These are phyloP conservation scores for Grantiella picta DNA, from an alignment of 2,113 vertebrate species.

Conservation along the genomic window DNA sequence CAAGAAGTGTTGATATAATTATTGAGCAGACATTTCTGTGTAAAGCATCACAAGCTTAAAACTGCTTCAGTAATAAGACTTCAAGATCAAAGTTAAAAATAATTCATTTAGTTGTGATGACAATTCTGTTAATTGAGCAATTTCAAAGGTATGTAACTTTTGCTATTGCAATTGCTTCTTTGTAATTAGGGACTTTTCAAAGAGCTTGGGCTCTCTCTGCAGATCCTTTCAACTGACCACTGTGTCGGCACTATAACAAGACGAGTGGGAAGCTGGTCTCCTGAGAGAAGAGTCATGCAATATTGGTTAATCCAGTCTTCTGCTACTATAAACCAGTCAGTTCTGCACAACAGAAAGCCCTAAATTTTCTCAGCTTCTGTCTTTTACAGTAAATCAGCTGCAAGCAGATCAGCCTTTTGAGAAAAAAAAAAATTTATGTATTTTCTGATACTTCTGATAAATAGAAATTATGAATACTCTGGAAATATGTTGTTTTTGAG, in stretches of 20 bases:
- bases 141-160: constrained; percentile 33
- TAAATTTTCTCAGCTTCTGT: neutral
- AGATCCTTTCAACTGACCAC: constrained; percentile 21
- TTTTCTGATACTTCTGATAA: neutral
- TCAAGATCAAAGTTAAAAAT: constrained; percentile 27
- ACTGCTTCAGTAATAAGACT: neutral
- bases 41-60: neutral
- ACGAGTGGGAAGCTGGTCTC: neutral
- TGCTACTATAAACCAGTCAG: neutral
- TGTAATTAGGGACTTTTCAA: constrained; percentile 31
- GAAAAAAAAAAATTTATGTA: neutral
- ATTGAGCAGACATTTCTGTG: neutral
- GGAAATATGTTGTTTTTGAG: neutral
- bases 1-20: neutral
- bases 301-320: neutral
- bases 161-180: neutral
- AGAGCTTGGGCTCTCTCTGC: neutral
- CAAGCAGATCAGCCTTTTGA: neutral
- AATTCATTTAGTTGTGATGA: neutral
- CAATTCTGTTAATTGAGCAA: constrained; percentile 29
- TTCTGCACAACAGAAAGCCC: neutral
- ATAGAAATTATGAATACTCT: neutral
- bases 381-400: neutral
- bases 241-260: neutral
- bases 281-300: neutral